Conservation (phyloP, 2,888 invertebrate species). For the Acanthosepion esculentum region DNA sequence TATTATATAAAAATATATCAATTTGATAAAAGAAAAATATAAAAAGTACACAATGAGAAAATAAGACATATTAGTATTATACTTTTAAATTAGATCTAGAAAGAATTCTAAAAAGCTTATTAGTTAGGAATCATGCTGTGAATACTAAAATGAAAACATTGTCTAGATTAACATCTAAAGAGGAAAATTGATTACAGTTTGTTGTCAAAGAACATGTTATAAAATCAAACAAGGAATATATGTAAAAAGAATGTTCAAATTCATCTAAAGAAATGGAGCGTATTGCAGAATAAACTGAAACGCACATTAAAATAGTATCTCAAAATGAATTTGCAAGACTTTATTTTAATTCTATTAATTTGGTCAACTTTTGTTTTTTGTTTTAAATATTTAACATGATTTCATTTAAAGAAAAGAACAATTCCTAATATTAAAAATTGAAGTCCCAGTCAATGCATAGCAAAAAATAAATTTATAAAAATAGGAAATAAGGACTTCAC, state of each 20-base stretch:
- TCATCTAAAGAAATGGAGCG: no score
- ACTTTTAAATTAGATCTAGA: not conserved
- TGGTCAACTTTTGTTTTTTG: no score
- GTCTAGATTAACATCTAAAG: not conserved
- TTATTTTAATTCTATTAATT: no score
- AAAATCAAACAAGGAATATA: not conserved
- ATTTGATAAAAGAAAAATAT: not conserved
- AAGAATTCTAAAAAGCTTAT: not conserved
- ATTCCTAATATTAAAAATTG: no score
- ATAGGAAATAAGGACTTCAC: no score
- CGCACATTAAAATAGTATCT: not conserved
- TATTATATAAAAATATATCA: no score
- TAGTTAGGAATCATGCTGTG: not conserved
- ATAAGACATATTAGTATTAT: not conserved
- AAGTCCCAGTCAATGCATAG: no score
- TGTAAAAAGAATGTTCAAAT: not conserved
- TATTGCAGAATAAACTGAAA: not conserved
- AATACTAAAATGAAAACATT: not conserved
- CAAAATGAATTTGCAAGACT: no score
- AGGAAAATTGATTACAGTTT: not conserved
- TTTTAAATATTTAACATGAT: no score
- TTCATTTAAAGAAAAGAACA: no score
- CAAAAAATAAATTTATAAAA: no score
- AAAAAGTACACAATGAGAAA: not conserved
- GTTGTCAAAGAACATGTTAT: not conserved